phyloP scores from a whole-genome alignment of 2,888 invertebrate genomes.

The Eretmocerus hayati region DNA sequence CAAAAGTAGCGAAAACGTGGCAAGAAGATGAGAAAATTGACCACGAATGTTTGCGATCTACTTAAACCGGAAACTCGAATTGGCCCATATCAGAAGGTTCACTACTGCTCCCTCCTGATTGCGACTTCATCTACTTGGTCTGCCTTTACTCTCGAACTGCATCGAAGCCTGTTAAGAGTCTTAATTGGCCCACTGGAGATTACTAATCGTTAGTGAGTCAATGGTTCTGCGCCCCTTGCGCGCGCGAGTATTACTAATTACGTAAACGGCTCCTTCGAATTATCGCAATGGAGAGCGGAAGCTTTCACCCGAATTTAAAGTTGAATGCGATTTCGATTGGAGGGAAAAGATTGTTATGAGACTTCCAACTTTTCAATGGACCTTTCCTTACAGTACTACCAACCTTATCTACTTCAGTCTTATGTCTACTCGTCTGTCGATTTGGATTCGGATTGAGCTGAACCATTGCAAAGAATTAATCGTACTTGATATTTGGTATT shows the following conservation, averaged over 20 bases:
- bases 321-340: too few relatives aligned
- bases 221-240: constrained; percentile 5
- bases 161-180: constrained; percentile 26
- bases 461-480: too few relatives aligned
- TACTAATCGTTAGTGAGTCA: constrained; percentile 31
- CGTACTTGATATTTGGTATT: too few relatives aligned
- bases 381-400: too few relatives aligned
- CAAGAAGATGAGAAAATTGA: constrained; percentile 11
- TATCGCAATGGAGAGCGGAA: not conserved
- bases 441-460: too few relatives aligned
- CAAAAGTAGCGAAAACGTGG: constrained; percentile 3
- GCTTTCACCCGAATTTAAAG: too few relatives aligned
- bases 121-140: constrained; percentile 2
- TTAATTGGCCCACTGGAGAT: constrained; percentile 30
- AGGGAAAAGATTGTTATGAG: too few relatives aligned
- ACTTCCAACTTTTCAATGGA: too few relatives aligned
- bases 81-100: constrained; percentile 10
- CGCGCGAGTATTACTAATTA: not conserved
- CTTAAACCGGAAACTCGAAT: constrained; percentile 11
- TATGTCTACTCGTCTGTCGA: too few relatives aligned
- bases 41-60: constrained; percentile 14
- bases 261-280: not conserved
- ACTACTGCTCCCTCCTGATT: constrained; percentile 4
- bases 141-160: not conserved
- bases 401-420: too few relatives aligned